These are phyloP conservation scores for Temnothorax longispinosus DNA, from an alignment of 1,140 invertebrate genomes.

Conservation along the genomic window DNA sequence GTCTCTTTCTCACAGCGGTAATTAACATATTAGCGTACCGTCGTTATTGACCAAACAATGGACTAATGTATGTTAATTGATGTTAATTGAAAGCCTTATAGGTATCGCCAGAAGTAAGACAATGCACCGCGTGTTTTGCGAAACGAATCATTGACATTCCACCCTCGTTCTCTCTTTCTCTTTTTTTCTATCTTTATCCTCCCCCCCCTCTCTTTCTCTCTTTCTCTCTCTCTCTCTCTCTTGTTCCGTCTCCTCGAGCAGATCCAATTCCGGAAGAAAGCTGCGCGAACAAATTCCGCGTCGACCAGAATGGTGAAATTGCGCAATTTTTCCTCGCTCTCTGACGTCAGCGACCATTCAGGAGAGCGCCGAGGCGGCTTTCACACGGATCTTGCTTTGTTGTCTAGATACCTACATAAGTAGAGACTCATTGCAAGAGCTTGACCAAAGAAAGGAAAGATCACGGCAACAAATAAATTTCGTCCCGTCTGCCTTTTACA, in stretches of 20 bases:
- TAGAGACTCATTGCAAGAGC: conserved; percentile 44
- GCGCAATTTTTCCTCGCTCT: conserved; percentile 83
- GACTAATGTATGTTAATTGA: conserved; percentile 18
- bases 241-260: conserved; percentile 4
- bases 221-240: background rate
- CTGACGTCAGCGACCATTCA: conserved; percentile 84
- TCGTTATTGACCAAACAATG: background rate
- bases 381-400: conserved; percentile 84
- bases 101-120: conserved; percentile 1
- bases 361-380: conserved; percentile 76
- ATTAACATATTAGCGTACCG: background rate
- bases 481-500: background rate
- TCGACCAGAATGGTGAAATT: conserved; percentile 80
- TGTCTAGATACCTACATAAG: conserved; percentile 65
- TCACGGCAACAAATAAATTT: conserved; percentile 33
- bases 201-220: background rate
- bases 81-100: conserved; percentile 27
- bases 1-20: background rate
- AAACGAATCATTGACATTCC: conserved; percentile 53
- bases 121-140: conserved; percentile 23
- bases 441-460: conserved; percentile 58
- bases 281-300: conserved; percentile 73
- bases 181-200: background rate
- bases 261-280: conserved; percentile 78
- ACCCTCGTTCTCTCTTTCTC: conserved; percentile 17